phyloP scores from a whole-genome alignment of 2,113 vertebrate genomes.

The Phoxinus phoxinus region DNA sequence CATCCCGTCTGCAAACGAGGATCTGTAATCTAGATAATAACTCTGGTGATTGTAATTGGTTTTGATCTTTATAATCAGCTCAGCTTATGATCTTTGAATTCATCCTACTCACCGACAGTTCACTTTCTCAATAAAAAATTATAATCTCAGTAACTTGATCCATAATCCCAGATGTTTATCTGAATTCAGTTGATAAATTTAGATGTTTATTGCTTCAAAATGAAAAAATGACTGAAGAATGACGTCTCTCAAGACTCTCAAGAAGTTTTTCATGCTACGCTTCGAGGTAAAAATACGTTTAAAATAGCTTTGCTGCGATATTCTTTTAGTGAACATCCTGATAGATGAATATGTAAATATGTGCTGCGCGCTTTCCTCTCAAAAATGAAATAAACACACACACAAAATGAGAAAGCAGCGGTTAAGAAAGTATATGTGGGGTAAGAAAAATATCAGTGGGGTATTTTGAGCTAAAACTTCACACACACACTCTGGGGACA shows the following conservation, averaged over 20 bases:
- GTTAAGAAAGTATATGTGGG: no score
- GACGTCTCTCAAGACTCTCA: background rate
- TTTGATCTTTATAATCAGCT: conserved; percentile 2
- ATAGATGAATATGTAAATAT: no score
- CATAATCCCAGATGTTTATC: background rate
- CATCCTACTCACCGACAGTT: background rate
- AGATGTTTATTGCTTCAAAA: background rate
- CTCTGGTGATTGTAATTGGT: background rate
- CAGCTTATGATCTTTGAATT: background rate
- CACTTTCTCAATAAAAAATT: background rate
- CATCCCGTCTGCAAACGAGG: background rate
- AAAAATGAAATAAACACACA: no score
- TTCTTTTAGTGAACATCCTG: no score
- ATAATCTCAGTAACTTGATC: background rate
- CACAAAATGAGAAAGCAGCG: no score
- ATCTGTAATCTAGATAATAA: background rate
- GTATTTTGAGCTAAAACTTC: no score
- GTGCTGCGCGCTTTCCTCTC: no score
- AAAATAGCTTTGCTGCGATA: no score
- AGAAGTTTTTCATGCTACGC: no score
- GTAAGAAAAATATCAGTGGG: no score
- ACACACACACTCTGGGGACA: no score
- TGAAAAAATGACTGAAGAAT: background rate
- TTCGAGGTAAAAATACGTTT: no score
- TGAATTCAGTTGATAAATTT: background rate